Evolutionary conservation across 1,140 invertebrate genomes (phyloP), one percentile per base, ranked within the genome.

Genomic region (Calycopis cecrops): DNA sequence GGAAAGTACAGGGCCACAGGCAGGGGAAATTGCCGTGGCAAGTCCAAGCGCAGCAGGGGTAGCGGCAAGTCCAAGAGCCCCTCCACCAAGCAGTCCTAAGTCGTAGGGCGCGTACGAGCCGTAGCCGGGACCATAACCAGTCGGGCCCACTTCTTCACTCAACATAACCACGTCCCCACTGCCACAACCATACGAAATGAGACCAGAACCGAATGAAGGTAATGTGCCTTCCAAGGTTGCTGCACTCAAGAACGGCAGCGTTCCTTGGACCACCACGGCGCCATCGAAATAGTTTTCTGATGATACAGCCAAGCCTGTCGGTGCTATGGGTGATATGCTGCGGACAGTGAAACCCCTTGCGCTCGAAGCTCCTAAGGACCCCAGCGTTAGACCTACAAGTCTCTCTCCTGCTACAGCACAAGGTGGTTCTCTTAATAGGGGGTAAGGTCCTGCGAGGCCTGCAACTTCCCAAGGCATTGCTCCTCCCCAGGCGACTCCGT

Each of bases 281-380:
- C 75, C 73, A 57, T 73, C 69, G 21, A 71, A 59, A 34, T 52
- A 62, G 44, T 67, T 75, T 3, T 76, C 69, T 11, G 69, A 70
- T 0, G 52, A 55, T 1, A 78, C 61, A 1, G 58, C 60, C 4
- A 78, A 42, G 1, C 71, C 73, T 6, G 40, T 58, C 0, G 73
- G 69, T 6, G 67, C 48, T 10, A 72, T 65, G 11, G 69, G 60
- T 14, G 69, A 73, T 12, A 38, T 50, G 33, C 67, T 72, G 34
- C 57, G 55, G 0, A 74, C 63, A 1, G 48, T 40, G 35, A 74
- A 60, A 9, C 58, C 55, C 12, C 67, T 69, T 8, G 67, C 69
- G 17, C 55, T 62, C 0, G 59, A 55, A n/a, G 68, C 60, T 4
- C 49, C 48, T 7, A 66, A 40, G 8, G 49, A 47, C 9, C 48